Evolutionary conservation across 2,113 vertebrate genomes (phyloP).

Genomic region (Xenopus laevis): DNA sequence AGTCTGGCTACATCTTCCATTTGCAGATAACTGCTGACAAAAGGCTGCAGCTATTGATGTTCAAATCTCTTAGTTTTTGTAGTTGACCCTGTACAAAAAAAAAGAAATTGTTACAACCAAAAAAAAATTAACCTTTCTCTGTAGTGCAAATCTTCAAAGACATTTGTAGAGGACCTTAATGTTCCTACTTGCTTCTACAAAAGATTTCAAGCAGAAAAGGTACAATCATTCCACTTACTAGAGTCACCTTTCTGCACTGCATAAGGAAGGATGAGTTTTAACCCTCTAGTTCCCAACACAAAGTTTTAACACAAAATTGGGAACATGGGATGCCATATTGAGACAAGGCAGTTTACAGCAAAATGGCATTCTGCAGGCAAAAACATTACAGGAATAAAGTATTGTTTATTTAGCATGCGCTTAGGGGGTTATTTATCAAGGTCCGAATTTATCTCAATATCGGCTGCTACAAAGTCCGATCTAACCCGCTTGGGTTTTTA

Average conservation of each 20-base stretch:
- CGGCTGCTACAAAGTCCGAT: too few species aligned
- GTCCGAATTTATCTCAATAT: too few species aligned
- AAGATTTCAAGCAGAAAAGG: slow-evolving; percentile 15
- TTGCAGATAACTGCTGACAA: slow-evolving; percentile 7
- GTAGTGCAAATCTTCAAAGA: slow-evolving; percentile 36
- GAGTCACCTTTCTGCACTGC: slow-evolving; percentile 11
- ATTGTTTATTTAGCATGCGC: neutral
- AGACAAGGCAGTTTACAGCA: too few species aligned
- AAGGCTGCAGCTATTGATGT: slow-evolving; percentile 22
- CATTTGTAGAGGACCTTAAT: slow-evolving; percentile 28
- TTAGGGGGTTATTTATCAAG: too few species aligned
- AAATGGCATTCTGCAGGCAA: too few species aligned
- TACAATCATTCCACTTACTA: slow-evolving; percentile 29
- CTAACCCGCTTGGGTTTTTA: too few species aligned
- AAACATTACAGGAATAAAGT: neutral
- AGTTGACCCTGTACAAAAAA: slow-evolving; percentile 15
- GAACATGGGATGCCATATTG: neutral
- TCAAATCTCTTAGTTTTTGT: slow-evolving; percentile 10
- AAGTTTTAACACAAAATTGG: neutral
- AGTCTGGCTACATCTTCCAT: neutral
- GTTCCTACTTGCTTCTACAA: slow-evolving; percentile 20
- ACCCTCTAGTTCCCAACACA: slow-evolving; percentile 16
- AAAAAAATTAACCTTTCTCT: slow-evolving; percentile 37
- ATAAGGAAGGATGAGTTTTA: slow-evolving; percentile 27
- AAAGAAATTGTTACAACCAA: slow-evolving; percentile 17